phyloP scores from a whole-genome alignment of 2,113 vertebrate genomes.

The Entomyzon cyanotis region DNA sequence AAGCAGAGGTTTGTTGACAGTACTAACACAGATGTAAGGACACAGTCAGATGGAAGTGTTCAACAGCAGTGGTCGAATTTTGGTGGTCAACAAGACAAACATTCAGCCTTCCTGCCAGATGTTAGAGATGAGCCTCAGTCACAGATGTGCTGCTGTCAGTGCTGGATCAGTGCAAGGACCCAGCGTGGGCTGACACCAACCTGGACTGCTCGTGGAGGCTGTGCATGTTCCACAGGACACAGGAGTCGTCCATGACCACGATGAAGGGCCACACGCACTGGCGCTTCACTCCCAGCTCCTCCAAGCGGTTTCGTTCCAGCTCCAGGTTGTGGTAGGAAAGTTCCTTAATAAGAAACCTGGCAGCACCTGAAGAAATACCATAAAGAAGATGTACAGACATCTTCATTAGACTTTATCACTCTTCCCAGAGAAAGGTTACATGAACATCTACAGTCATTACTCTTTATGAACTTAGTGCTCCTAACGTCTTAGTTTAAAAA shows the following conservation, averaged over 20 bases:
- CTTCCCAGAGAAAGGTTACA: background rate
- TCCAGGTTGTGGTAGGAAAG: constrained; percentile 97
- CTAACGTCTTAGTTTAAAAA: background rate
- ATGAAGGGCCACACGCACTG: constrained; percentile 97
- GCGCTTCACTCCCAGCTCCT: constrained; percentile 89
- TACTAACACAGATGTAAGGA: background rate
- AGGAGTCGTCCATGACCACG: constrained; percentile 95
- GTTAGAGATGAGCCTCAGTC: background rate
- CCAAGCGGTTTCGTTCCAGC: constrained; percentile 91
- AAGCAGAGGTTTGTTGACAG: background rate
- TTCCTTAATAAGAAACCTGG: constrained; percentile 97
- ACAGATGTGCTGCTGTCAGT: background rate
- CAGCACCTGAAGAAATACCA: constrained; percentile 81
- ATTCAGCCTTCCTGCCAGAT: background rate
- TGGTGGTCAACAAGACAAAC: background rate
- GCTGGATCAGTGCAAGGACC: background rate
- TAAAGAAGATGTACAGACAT: background rate
- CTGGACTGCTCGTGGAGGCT: constrained; percentile 76
- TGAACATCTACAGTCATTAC: background rate
- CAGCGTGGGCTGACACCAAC: constrained; percentile 30
- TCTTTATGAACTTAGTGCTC: background rate
- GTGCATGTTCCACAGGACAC: constrained; percentile 91
- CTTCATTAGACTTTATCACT: background rate
- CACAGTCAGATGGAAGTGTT: background rate
- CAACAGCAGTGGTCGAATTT: background rate